phyloP scores from a whole-genome alignment of 2,113 vertebrate genomes.

The Bufo gargarizans region DNA sequence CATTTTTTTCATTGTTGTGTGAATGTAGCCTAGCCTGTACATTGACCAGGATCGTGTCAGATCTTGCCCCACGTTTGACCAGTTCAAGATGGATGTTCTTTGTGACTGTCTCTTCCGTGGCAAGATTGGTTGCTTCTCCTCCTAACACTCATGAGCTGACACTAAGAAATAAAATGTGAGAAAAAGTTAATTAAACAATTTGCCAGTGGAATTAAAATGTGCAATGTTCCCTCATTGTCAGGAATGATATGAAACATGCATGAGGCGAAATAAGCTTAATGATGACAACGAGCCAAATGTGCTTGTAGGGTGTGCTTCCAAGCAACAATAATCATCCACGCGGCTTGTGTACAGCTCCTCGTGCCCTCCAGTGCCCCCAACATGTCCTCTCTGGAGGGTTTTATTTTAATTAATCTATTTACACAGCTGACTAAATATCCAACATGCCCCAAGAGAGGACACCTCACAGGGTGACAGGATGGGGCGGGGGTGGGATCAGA shows the following conservation, averaged over 20 bases:
- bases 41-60: background rate
- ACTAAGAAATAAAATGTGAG: background rate
- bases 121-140: background rate
- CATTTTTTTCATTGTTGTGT: too few relatives aligned
- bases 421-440: background rate
- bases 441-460: background rate
- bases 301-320: constrained; percentile 9
- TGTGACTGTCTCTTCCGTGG: background rate
- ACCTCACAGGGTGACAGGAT: constrained; percentile 5
- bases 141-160: background rate
- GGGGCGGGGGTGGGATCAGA: background rate
- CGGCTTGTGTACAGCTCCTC: background rate
- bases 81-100: too few relatives aligned
- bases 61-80: background rate
- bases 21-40: background rate
- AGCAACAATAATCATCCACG: background rate
- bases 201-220: constrained; percentile 8
- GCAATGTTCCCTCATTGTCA: constrained; percentile 1
- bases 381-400: background rate
- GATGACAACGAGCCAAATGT: background rate
- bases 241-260: constrained; percentile 7
- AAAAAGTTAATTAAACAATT: constrained; percentile 14
- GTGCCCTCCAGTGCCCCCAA: background rate
- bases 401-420: constrained; percentile 14
- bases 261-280: background rate